Conservation (phyloP, 2,888 invertebrate genomes). For the Drosophila paucipuncta region DNA sequence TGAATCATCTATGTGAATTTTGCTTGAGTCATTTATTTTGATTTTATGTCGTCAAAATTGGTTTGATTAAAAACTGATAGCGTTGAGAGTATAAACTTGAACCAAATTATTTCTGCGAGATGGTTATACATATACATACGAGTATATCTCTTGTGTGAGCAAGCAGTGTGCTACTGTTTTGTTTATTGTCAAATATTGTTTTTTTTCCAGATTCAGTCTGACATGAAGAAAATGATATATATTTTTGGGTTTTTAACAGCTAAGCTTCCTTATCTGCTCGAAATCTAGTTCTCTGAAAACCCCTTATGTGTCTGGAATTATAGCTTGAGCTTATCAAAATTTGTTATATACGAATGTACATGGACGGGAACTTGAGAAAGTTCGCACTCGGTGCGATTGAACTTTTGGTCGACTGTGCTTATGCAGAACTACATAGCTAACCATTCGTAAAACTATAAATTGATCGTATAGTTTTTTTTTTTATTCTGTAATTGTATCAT, state of each 20-base stretch:
- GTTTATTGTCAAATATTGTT: neutral
- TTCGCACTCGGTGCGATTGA: neutral
- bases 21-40: neutral
- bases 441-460: neutral
- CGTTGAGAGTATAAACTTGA: neutral
- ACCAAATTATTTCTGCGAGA: neutral
- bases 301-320: neutral
- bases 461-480: neutral
- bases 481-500: neutral
- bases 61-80: neutral
- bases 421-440: neutral
- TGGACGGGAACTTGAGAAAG: neutral
- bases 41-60: too few relatives aligned
- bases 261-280: neutral
- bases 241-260: neutral
- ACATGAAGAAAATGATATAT: neutral
- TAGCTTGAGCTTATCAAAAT: neutral
- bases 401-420: neutral
- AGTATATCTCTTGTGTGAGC: neutral
- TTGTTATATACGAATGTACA: neutral
- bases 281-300: neutral
- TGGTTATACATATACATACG: neutral
- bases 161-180: neutral
- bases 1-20: conserved; percentile 1
- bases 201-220: neutral